Evolutionary conservation across 1,140 invertebrate species (phyloP).

Genomic region (Bombyx mandarina): DNA sequence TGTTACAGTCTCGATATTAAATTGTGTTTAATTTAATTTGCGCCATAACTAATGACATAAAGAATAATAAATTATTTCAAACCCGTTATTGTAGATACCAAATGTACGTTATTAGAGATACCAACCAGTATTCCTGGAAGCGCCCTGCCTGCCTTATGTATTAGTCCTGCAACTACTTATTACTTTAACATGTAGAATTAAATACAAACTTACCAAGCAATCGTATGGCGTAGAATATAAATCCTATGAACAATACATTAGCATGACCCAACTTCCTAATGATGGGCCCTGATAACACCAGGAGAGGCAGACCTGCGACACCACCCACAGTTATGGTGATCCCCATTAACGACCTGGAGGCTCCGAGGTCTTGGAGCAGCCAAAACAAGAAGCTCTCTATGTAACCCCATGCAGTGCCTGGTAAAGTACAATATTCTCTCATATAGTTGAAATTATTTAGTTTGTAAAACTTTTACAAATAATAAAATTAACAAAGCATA

Average conservation of each 20-base stretch:
- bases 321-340: constrained; percentile 87
- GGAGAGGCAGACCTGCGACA: constrained; percentile 81
- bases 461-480: too few relatives aligned
- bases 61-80: too few relatives aligned
- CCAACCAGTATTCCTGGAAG: too few relatives aligned
- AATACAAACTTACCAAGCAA: constrained; percentile 74
- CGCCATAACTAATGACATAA: too few relatives aligned
- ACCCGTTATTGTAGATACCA: too few relatives aligned
- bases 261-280: constrained; percentile 84
- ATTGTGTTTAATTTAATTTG: too few relatives aligned
- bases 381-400: constrained; percentile 91
- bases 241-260: constrained; percentile 86
- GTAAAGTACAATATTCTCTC: constrained; percentile 16
- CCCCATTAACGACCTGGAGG: constrained; percentile 85
- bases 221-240: constrained; percentile 82
- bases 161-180: not conserved
- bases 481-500: too few relatives aligned
- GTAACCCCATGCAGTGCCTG: constrained; percentile 86
- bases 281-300: constrained; percentile 84
- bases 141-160: not conserved
- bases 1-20: too few relatives aligned
- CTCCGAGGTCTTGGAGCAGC: constrained; percentile 86
- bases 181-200: not conserved
- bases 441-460: too few relatives aligned
- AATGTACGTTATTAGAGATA: too few relatives aligned